Evolutionary conservation across 2,113 vertebrate species (phyloP).

Genomic region (Nymphicus hollandicus): DNA sequence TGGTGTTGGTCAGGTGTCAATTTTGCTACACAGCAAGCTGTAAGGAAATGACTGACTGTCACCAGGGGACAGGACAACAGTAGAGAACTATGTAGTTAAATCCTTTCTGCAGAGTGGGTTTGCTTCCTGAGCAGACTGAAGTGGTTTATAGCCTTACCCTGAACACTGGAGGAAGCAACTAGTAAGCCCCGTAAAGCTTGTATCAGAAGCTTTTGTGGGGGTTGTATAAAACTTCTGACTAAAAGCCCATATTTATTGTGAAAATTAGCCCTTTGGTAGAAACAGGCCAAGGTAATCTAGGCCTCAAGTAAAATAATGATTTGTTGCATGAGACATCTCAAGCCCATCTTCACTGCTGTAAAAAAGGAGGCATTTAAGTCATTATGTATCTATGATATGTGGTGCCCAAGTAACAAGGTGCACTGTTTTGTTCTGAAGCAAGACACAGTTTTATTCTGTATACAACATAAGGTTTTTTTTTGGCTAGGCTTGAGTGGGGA

Average conservation of each 20-base stretch:
- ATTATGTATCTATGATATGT: neutral
- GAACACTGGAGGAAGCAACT: neutral
- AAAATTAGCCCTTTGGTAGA: neutral
- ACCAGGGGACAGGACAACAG: neutral
- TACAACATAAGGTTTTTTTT: rapidly evolving
- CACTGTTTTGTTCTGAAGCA: neutral
- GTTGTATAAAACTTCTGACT: neutral
- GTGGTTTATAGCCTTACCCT: neutral
- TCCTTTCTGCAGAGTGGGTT: neutral
- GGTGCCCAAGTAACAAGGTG: neutral
- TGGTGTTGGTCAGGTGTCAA: neutral
- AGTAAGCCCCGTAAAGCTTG: neutral
- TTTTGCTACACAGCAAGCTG: neutral
- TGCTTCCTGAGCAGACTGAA: neutral
- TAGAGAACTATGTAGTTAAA: neutral
- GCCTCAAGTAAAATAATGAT: neutral
- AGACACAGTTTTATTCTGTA: neutral
- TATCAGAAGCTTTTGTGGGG: neutral
- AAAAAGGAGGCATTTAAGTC: neutral
- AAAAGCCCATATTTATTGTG: neutral
- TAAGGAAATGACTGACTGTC: neutral
- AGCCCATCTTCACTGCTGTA: neutral
- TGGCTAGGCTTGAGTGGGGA: neutral
- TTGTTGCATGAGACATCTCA: neutral
- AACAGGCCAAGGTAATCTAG: neutral